Evolutionary conservation across 2,113 vertebrate species (phyloP), one percentile per base, ranked within the genome.

Genomic region (Meleagris gallopavo): DNA sequence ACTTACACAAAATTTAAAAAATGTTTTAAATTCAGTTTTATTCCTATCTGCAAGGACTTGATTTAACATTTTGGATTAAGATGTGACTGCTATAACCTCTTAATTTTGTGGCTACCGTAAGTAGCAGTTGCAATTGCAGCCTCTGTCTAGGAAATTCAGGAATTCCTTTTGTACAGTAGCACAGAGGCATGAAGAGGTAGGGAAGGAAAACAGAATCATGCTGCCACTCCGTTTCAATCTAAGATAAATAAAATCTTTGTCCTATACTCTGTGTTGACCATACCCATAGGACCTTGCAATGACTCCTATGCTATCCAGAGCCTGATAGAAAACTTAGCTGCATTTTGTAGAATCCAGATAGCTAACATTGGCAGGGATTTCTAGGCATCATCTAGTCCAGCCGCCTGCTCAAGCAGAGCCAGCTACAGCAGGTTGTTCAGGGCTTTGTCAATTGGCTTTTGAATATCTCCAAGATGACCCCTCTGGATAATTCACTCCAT

Each of bases 211-310:
- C 17, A 2, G 2, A 82, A 65, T 58, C 21, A 27, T 27, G 45
- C 15, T 83, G 11, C 62, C 55, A 50, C 57, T 36, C 48, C 16
- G 55, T 74, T 74, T 82, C 34, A 61, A 5, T 43, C 36, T 71
- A 87, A 86, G 32, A 83, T 22, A 69, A 85, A 77, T 27, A 82
- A 83, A 83, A 74, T 38, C 52, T 58, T 83, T 32, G 81, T 41
- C 38, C 27, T 60, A 7, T 50, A 12, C 69, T 48, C 30, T 16
- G 6, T 61, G 43, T 48, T 65, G 55, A 9, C n/a, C 27, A 52
- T 10, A 41, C 14, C 20, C 20, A 11, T 52, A 45, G 6, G 29
- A 79, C 45, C 16, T 38, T 66, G 36, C 60, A 60, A 52, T 16
- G 38, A 46, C 74, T 30, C 40, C 30, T 46, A 22, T 57, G 36